phyloP scores from a whole-genome alignment of 2,888 invertebrate species.

The Oligia strigilis region DNA sequence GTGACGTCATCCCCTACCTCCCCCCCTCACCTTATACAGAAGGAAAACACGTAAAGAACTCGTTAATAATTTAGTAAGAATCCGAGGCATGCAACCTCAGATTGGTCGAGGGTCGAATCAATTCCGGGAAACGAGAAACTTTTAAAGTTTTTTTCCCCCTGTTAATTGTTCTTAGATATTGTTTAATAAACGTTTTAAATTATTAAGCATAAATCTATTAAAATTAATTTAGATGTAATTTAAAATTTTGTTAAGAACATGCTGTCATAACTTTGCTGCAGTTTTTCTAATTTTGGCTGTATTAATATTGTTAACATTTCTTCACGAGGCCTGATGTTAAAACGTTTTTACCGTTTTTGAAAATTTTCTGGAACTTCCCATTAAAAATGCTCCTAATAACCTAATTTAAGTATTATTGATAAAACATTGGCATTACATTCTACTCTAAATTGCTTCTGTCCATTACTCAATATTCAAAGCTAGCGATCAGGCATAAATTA shows the following conservation, averaged over 20 bases:
- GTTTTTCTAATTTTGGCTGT: neutral
- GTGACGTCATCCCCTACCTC: conserved; percentile 19
- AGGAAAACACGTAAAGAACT: conserved; percentile 45
- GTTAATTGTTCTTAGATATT: neutral
- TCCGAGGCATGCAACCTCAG: conserved; percentile 25
- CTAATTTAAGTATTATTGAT: conserved; percentile 9
- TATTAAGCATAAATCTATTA: neutral
- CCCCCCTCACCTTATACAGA: conserved; percentile 18
- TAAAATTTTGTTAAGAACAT: neutral
- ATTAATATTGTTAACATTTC: neutral
- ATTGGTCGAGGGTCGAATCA: conserved; percentile 12
- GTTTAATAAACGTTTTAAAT: neutral
- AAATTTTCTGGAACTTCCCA: neutral
- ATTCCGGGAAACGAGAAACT: conserved; percentile 31
- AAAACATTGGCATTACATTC: conserved; percentile 15
- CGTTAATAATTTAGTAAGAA: conserved; percentile 37
- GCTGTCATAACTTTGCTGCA: neutral
- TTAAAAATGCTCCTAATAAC: neutral
- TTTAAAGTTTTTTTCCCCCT: neutral
- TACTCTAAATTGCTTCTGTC: conserved; percentile 40
- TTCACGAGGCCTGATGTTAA: too few species aligned
- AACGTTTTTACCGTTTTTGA: neutral
- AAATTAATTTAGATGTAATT: neutral
- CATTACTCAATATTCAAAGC: conserved; percentile 49
- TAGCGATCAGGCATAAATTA: conserved; percentile 42